A percentile compares a stretch with the other conserved stretches of the same genome.
Conservation (phyloP, 2,888 invertebrate genomes). For the Acleris laterana region DNA sequence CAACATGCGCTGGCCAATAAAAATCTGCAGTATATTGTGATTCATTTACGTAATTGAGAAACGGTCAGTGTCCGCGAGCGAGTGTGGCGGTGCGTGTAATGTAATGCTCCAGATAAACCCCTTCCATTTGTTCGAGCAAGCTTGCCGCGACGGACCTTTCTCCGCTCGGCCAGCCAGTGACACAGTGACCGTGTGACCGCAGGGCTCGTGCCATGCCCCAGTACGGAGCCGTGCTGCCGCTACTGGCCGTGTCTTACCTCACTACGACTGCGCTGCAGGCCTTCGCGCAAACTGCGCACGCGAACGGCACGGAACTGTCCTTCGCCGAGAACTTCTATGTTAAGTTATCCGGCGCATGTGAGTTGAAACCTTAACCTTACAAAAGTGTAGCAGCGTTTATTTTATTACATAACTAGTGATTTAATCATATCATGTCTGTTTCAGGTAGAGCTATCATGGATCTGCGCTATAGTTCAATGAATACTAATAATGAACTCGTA, state of each 20-base stretch:
- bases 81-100: conserved; percentile 47
- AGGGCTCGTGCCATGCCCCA: conserved; percentile 72
- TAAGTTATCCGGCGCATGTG: conserved; percentile 75
- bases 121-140: conserved; percentile 50
- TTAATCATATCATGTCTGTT: conserved; percentile 41
- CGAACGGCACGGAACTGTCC: conserved; percentile 55
- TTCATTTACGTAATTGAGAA: conserved; percentile 34
- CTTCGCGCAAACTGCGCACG: conserved; percentile 42
- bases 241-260: conserved; percentile 53
- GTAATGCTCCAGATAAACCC: conserved; percentile 72
- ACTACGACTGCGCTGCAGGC: conserved; percentile 44
- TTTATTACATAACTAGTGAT: conserved; percentile 28
- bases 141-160: conserved; percentile 65
- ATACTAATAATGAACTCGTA: conserved; percentile 61
- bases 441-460: conserved; percentile 79
- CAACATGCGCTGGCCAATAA: conserved; percentile 24
- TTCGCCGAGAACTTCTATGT: conserved; percentile 75
- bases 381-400: conserved; percentile 25
- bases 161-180: conserved; percentile 71
- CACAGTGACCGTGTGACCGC: conserved; percentile 77
- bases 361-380: conserved; percentile 55
- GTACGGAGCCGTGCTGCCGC: conserved; percentile 53
- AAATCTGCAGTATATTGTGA: conserved; percentile 31
- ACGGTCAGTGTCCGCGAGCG: conserved; percentile 42
- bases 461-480: conserved; percentile 62